These are phyloP conservation scores for Sebastes itinus DNA, from an alignment of 2,797 vertebrate genomes.

Conservation along the genomic window DNA sequence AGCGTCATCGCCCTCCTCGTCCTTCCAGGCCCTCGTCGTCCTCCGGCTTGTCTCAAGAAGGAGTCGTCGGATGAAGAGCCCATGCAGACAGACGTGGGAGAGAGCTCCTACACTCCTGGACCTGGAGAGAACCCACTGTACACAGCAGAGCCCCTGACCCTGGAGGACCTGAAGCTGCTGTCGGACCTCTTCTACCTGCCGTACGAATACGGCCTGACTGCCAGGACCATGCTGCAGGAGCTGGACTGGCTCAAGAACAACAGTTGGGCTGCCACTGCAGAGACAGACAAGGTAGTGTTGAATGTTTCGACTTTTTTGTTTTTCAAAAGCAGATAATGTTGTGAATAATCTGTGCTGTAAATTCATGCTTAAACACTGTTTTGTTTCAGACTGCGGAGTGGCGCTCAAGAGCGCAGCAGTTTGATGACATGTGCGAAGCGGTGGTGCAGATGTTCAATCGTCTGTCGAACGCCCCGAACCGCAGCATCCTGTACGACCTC, in stretches of 20 bases:
- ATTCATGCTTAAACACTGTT: background rate
- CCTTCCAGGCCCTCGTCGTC: constrained; percentile 32
- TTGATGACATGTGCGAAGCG: constrained; percentile 91
- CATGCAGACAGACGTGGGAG: constrained; percentile 91
- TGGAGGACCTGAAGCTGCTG: constrained; percentile 93
- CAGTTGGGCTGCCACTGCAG: constrained; percentile 76
- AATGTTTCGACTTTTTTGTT: background rate
- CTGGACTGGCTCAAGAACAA: constrained; percentile 95
- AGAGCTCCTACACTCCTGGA: constrained; percentile 84
- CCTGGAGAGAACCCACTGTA: constrained; percentile 92
- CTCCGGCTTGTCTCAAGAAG: constrained; percentile 55
- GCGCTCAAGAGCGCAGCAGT: constrained; percentile 87
- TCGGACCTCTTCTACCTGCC: constrained; percentile 97
- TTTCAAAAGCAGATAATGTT: background rate
- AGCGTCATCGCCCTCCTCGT: background rate
- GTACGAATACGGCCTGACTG: constrained; percentile 92
- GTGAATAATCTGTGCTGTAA: too few species aligned
- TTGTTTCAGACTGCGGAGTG: constrained; percentile 87
- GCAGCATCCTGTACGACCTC: constrained; percentile 96
- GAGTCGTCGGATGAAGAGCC: constrained; percentile 88
- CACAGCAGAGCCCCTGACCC: constrained; percentile 90
- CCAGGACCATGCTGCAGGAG: constrained; percentile 91
- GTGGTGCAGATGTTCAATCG: constrained; percentile 98
- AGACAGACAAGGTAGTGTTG: constrained; percentile 45
- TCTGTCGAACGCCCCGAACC: constrained; percentile 95